These are phyloP conservation scores for Rhincodon typus DNA, from an alignment of 2,797 vertebrate genomes.

Conservation along the genomic window DNA sequence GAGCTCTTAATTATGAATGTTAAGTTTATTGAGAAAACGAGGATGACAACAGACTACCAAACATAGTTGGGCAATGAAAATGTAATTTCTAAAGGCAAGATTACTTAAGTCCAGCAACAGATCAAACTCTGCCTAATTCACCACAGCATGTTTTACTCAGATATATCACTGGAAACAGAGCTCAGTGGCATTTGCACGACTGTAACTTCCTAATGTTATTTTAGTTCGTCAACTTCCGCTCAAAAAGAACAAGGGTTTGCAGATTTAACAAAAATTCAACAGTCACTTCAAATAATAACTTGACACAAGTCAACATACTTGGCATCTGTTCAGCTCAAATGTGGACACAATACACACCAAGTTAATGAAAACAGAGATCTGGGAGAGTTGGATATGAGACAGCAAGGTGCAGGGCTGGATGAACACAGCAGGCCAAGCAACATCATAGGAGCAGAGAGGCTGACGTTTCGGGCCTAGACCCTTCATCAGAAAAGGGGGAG, in stretches of 20 bases:
- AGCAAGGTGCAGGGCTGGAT: too few species aligned
- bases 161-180: background rate
- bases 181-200: background rate
- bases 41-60: background rate
- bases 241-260: background rate
- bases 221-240: background rate
- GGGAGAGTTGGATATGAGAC: too few species aligned
- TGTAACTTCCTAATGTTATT: background rate
- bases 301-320: background rate
- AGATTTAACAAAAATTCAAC: constrained; percentile 2
- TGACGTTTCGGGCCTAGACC: too few species aligned
- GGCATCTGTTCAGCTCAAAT: background rate
- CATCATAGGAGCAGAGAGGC: too few species aligned
- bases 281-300: background rate
- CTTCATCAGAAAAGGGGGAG: too few species aligned
- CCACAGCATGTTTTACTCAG: background rate
- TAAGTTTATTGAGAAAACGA: background rate
- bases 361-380: too few species aligned
- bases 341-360: background rate
- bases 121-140: background rate
- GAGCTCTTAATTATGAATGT: background rate
- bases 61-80: background rate
- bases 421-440: too few species aligned
- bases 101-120: background rate
- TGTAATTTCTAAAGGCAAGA: background rate